Evolutionary conservation across 2,888 invertebrate genomes (phyloP), one percentile per base, ranked within the genome.

Genomic region (Chaitophorus viminalis): DNA sequence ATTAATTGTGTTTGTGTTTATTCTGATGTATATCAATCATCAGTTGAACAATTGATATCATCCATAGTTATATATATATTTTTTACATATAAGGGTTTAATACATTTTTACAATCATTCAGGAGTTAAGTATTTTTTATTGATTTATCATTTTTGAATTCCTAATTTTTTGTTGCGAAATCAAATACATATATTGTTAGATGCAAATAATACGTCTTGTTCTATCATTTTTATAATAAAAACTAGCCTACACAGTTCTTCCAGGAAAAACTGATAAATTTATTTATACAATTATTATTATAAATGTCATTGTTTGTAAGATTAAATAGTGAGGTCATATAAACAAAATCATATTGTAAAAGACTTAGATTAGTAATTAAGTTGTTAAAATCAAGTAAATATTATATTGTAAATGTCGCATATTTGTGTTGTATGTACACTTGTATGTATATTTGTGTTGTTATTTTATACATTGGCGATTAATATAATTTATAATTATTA

Each of bases 1-100:
- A 29, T 8, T 36, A n/a, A 74, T 83, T 82, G 72, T 82, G 33
- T 54, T 31, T 36, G 5, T 74, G 74, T 54, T 74, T n/a, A 18
- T 83, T 29, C 18, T 65, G 17, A 79, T 79, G n/a, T 60, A 78
- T 29, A 65, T 65, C 36, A 31, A 39, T 65, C 3, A 29, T 65
- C 29, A 39, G 79, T 65, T 79, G 31, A 14, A 68, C 21, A 29
- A 70, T 81, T 70, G 29, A 68, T 68, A 46, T 70, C 46, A 68
- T 68, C 46, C 81, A 68, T 82, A 54, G 72, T n/a, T n/a, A 39
- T 74, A 29, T 60, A 60, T 60, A 82, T 82, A 70, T 81, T 46
- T 82, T 39, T 82, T 82, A 82, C n/a, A 82, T 72, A 8, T 74
- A 74, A 74, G 36, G 29, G 36, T 82, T 82, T 36, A 74, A 82